Evolutionary conservation across 2,113 vertebrate genomes (phyloP), one percentile per base, ranked within the genome.

Genomic region (Otus sunia): DNA sequence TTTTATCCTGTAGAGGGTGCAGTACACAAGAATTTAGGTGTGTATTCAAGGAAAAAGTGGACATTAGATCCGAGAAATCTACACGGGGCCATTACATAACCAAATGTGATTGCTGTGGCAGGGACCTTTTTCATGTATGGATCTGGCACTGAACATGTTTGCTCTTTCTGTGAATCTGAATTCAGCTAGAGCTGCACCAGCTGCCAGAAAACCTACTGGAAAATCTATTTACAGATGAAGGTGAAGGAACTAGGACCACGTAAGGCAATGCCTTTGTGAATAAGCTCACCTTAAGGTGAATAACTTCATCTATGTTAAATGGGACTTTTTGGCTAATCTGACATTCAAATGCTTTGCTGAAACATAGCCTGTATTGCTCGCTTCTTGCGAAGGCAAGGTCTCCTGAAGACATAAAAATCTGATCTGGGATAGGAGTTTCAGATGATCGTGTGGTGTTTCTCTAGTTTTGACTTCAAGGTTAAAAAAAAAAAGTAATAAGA

Each of bases 1-100:
- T 49, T 81, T 86, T 92, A 39, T 86, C 94, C 88, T 91, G 39
- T 9, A 97, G 88, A 86, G 88, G 92, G 94, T 87, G 91, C 72
- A 85, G 52, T 60, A 5, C 34, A 45, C 86, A 92, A 80, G n/a
- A 71, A 26, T 92, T 94, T 74, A 25, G 21, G 17, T 21, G 16
- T 23, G 15, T 26, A 26, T 41, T 68, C 19, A 30, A 79, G 52
- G 12, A 15, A 78, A 67, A 83, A 32, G 14, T 16, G 47, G 60
- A n/a, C 60, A n/a, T 56, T 3, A 47, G 15, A 15, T 20, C n/a
- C 29, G 19, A 67, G 39, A 91, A 81, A 50, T n/a, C 52, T 16
- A 9, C 11, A 47, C 23, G 41, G 41, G 47, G 16, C 20, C 0
- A 0, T 59, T 63, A 6, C 39, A 20, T 18, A 53, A 76, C 26